Base-by-base conservation (phyloP, 2,888 invertebrate genomes). In the Ophion ellenae region DNA sequence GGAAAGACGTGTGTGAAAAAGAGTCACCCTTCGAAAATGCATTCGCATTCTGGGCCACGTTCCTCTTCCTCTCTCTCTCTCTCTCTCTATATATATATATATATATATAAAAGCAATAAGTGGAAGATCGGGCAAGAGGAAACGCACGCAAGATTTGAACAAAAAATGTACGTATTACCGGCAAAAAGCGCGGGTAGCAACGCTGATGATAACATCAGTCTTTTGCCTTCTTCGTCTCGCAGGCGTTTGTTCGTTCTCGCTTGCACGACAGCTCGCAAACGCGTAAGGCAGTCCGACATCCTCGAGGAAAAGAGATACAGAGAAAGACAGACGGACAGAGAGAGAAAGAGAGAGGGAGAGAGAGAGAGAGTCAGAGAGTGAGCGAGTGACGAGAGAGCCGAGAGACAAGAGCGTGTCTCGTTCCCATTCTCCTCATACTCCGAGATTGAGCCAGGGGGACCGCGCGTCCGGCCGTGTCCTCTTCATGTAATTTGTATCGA, bases 401-500 rank as follows among this genome's bases (percentile, higher is more conserved):
- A 20, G 61, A 59, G 61, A 78, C 45, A 61, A 70, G 70, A 78
- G 61, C 69, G 70, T 66, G 81, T 74, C 75, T 80, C 82, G 81
- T 85, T 85, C 83, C 70, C 69, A 77, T 83, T 86, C 87, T 70
- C 74, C 85, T 85, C 83, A 83, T 86, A 75, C 83, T 63, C 81
- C 57, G 57, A 36, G 81, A 81, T 69, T 69, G 64, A 63, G 73
- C 47, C 47, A 47, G 74, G 61, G 67, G 76, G 80, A 75, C 47
- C 61, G 59, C 78, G 64, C 88, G 86, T 84, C 77, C 77, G 69
- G 88, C 89, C 90, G 89, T 91, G 92, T 86, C 88, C 90, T 87
- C 91, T 90, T 92, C 92, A 87, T 93, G 93, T 93, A 93, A 93
- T 93, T 93, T 93, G 93, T 93, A 93, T 93, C 93, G 92, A 90